Evolutionary conservation across 2,113 vertebrate genomes (phyloP).

Genomic region (Engraulis encrasicolus): DNA sequence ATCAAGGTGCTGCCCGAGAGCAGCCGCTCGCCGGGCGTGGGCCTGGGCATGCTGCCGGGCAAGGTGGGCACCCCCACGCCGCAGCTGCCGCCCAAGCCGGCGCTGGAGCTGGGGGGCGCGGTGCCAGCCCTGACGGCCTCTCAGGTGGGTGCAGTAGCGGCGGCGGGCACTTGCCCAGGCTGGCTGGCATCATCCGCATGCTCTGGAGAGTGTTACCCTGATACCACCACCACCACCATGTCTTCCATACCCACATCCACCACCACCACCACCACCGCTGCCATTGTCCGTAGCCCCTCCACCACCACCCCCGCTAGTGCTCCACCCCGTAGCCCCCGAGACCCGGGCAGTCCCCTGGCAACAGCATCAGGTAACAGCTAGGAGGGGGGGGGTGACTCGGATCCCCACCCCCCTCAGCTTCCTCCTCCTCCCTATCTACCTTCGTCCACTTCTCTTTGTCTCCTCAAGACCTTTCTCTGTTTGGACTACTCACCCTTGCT

Average conservation of each 20-base stretch:
- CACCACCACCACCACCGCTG: slow-evolving; percentile 68
- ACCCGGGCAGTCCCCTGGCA: slow-evolving; percentile 96
- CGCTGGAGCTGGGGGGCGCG: slow-evolving; percentile 91
- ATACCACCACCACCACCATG: slow-evolving; percentile 76
- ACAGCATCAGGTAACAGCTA: slow-evolving; percentile 99
- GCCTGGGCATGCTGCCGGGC: slow-evolving; percentile 70
- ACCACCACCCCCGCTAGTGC: slow-evolving; percentile 92
- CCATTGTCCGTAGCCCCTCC: slow-evolving; percentile 88
- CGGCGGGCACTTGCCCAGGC: slow-evolving; percentile 74
- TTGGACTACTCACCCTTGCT: slow-evolving; percentile 23
- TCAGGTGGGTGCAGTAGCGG: slow-evolving; percentile 99
- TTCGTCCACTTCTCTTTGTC: slow-evolving; percentile 16
- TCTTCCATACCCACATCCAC: slow-evolving; percentile 76
- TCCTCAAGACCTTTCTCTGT: slow-evolving; percentile 46
- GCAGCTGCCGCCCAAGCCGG: slow-evolving; percentile 97
- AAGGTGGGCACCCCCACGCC: slow-evolving; percentile 80
- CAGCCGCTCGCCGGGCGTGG: slow-evolving; percentile 84
- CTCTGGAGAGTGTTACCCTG: slow-evolving; percentile 84
- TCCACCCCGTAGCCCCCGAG: slow-evolving; percentile 90
- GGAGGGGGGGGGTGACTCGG: slow-evolving; percentile 79
- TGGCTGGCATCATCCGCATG: slow-evolving; percentile 90
- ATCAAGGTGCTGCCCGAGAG: slow-evolving; percentile 88
- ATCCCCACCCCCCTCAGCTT: slow-evolving; percentile 52
- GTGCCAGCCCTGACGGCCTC: slow-evolving; percentile 95
- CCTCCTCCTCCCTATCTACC: slow-evolving; percentile 58